These are phyloP conservation scores for Drosophila anomalipes DNA, from an alignment of 2,888 invertebrate species.

Conservation along the genomic window DNA sequence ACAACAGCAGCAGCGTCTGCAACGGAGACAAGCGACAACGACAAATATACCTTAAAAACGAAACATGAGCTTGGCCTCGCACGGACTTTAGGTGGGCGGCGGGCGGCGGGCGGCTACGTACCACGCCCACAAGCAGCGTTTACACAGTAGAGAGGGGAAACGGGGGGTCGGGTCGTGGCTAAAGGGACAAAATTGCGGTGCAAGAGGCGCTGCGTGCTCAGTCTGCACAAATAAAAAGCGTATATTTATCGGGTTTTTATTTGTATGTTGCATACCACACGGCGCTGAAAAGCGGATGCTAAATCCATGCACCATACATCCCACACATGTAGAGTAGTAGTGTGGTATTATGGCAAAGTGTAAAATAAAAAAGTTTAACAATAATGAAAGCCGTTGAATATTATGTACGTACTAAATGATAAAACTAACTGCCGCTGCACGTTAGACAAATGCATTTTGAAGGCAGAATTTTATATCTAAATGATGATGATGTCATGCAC, in stretches of 20 bases:
- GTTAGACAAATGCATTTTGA: constrained; percentile 28
- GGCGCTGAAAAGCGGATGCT: constrained; percentile 46
- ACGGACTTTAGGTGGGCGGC: constrained; percentile 7
- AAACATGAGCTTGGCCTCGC: constrained; percentile 36
- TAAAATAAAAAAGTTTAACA: constrained; percentile 25
- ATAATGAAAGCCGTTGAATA: constrained; percentile 56
- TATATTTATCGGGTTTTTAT: constrained; percentile 62
- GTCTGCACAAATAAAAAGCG: constrained; percentile 54
- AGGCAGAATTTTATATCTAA: constrained; percentile 17
- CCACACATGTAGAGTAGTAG: background rate
- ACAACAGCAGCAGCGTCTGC: constrained; percentile 45
- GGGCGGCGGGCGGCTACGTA: constrained; percentile 16
- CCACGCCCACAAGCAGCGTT: constrained; percentile 44
- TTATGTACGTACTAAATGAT: constrained; percentile 50
- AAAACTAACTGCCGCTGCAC: constrained; percentile 51
- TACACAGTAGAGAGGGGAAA: constrained; percentile 19
- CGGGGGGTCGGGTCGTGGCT: background rate
- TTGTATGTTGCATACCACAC: constrained; percentile 69
- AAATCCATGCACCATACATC: constrained; percentile 20
- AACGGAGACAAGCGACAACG: constrained; percentile 30
- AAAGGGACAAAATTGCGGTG: constrained; percentile 27
- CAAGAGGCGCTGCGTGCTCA: constrained; percentile 31
- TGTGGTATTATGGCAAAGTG: constrained; percentile 7
- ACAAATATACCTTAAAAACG: constrained; percentile 65
- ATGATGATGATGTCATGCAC: constrained; percentile 21